Evolutionary conservation across 2,797 vertebrate genomes (phyloP).

Genomic region (Brachyalestes nurse): DNA sequence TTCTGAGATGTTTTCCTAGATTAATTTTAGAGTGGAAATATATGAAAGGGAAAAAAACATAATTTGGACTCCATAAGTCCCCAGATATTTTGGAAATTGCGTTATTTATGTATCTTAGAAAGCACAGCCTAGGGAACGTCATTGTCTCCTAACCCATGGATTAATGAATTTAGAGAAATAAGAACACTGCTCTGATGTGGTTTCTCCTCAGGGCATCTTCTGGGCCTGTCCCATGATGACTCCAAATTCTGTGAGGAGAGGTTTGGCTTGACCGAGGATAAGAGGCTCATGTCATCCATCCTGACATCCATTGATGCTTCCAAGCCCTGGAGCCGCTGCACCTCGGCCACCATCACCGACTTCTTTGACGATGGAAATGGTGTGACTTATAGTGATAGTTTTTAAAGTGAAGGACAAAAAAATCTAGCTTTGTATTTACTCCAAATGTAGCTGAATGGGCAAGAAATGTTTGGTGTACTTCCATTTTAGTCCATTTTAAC

Average conservation of each 20-base stretch:
- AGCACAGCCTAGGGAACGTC: neutral
- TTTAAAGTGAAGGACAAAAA: neutral
- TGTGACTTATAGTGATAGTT: constrained; percentile 63
- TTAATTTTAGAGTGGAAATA: neutral
- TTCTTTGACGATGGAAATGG: constrained; percentile 97
- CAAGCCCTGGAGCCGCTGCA: constrained; percentile 98
- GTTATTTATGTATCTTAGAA: neutral
- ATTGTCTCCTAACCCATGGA: neutral
- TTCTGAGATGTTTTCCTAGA: neutral
- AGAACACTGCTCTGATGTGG: constrained; percentile 14
- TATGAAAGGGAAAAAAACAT: neutral
- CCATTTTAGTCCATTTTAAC: too few species aligned
- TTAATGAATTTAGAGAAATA: neutral
- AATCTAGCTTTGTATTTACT: too few species aligned
- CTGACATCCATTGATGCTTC: constrained; percentile 96
- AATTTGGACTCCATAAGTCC: neutral
- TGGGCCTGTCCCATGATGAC: constrained; percentile 97
- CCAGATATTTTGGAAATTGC: neutral
- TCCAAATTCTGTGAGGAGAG: constrained; percentile 98
- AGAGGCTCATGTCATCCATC: constrained; percentile 97
- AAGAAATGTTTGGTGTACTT: too few species aligned
- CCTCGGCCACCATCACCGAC: constrained; percentile 94
- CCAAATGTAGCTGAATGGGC: too few species aligned
- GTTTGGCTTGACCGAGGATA: constrained; percentile 93
- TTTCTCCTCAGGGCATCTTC: constrained; percentile 85